Evolutionary conservation across 2,797 vertebrate species (phyloP), one percentile per base, ranked within the genome.

Genomic region (Taeniopygia guttata): DNA sequence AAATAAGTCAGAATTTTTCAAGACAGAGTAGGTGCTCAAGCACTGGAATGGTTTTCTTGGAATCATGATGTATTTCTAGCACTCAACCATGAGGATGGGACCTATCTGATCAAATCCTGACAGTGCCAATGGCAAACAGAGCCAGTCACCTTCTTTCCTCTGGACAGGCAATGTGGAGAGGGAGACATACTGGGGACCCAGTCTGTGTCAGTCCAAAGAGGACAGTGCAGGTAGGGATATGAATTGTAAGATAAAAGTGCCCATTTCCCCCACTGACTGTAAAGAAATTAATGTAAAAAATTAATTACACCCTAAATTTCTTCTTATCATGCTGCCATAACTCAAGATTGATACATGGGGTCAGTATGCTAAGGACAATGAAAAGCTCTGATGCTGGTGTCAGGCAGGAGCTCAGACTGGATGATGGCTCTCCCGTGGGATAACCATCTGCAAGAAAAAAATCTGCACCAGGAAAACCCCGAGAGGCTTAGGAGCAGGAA

Each of bases 1-100:
- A 79, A 91, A 79, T 52, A 79, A 92, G 26, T 43, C 21, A 46
- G 36, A 91, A 46, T 36, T 73, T 80, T 92, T 94, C 56, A 59
- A 74, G 52, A 48, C 3, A 63, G 26, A 80, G 16, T 42, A 83
- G 16, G 34, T 43, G 21, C 32, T 91, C 32, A 79, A 82, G 36
- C 36, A 77, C 26, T 87, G 59, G 27, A 93, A 76, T 8, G 3
- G 16, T 40, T 69, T 87, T 82, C 22, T 52, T 42, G 55, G 56
- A 62, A 69, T 59, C 4, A 3, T 0, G 1, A 54, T 79, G 29
- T 29, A 80, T 91, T 80, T 87, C 49, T 73, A 34, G 22, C 48
- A 59, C 67, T 63, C 85, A 42, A 58, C 56, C 32, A 22, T n/a
- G 40, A 83, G 30, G 19, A 43, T 45, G 25, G 27, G 59, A 73